These are phyloP conservation scores for Silurus glanis DNA, from an alignment of 2,113 vertebrate species.

Conservation along the genomic window DNA sequence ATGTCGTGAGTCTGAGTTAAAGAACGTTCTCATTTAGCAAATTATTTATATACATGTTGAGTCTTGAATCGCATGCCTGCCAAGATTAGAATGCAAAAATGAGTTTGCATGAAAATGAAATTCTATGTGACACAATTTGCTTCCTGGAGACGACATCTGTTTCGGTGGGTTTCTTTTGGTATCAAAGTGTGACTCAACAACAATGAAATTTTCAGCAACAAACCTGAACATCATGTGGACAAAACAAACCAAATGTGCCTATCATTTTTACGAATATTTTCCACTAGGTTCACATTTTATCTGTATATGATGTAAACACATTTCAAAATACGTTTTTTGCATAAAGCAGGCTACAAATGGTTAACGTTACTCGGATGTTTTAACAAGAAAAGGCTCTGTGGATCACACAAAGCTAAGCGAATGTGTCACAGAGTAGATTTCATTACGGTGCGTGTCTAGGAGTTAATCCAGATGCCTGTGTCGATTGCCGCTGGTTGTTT, in stretches of 20 bases:
- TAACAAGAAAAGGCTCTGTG: conserved; percentile 17
- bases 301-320: background rate
- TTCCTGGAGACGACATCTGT: conserved; percentile 19
- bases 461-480: conserved; percentile 37
- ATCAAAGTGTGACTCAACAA: conserved; percentile 33
- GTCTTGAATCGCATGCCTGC: background rate
- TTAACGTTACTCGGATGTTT: background rate
- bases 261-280: background rate
- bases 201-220: conserved; percentile 2
- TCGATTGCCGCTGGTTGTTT: conserved; percentile 33
- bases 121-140: conserved; percentile 17
- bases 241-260: background rate
- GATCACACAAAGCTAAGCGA: conserved; percentile 13
- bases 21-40: conserved; percentile 31
- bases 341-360: background rate
- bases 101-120: conserved; percentile 30
- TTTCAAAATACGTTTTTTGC: background rate
- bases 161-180: conserved; percentile 13
- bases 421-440: conserved; percentile 42
- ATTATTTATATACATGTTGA: background rate
- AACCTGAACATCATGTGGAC: conserved; percentile 10
- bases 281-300: background rate
- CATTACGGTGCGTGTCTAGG: conserved; percentile 19
- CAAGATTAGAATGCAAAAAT: conserved; percentile 32
- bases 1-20: background rate